Evolutionary conservation across 1,140 invertebrate genomes (phyloP).

Genomic region (Sinella curviseta): DNA sequence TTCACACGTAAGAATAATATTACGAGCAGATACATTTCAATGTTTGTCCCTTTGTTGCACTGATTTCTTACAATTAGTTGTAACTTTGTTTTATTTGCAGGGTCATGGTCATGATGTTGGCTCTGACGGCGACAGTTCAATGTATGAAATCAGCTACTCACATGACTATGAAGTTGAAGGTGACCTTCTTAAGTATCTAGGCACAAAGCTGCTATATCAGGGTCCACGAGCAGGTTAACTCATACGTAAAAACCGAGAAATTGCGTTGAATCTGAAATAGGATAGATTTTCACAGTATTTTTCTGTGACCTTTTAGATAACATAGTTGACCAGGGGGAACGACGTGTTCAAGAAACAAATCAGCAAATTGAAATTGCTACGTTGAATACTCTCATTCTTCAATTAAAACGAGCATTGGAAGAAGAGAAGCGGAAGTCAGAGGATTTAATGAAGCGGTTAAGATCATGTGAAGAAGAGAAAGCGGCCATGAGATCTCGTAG

Average conservation of each 20-base stretch:
- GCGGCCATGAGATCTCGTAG: background rate
- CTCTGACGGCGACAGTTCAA: background rate
- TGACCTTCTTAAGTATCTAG: conserved; percentile 2
- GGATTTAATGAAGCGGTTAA: background rate
- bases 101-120: background rate
- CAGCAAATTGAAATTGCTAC: conserved; percentile 2
- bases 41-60: too few relatives aligned
- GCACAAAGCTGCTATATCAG: background rate
- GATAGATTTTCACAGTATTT: background rate
- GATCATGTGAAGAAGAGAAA: background rate
- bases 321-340: background rate
- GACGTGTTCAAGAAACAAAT: background rate
- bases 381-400: background rate
- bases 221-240: background rate
- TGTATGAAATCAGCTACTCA: background rate
- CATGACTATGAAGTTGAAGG: background rate
- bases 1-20: too few relatives aligned
- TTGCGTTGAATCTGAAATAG: background rate
- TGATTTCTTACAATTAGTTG: too few relatives aligned
- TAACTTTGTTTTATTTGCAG: background rate
- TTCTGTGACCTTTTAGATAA: too few relatives aligned
- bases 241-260: too few relatives aligned
- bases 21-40: background rate
- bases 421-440: background rate
- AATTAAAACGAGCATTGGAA: background rate